These are phyloP conservation scores for Neodiprion virginianus DNA, from an alignment of 1,140 invertebrate species.

Conservation along the genomic window DNA sequence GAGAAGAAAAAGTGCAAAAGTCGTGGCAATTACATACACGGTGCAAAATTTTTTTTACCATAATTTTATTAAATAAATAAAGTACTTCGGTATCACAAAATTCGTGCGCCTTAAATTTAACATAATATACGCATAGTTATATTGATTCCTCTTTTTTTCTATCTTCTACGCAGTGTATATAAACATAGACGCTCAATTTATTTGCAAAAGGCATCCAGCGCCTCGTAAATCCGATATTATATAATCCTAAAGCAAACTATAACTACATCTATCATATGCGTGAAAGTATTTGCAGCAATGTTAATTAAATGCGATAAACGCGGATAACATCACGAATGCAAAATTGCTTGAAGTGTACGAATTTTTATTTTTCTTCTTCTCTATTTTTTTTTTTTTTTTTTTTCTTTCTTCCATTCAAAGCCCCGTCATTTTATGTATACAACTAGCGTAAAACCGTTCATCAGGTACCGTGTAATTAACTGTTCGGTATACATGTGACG, in stretches of 20 bases:
- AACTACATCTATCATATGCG: not conserved
- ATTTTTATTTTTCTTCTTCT: no score
- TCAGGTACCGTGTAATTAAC: not conserved
- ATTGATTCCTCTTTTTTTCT: not conserved
- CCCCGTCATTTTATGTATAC: not conserved
- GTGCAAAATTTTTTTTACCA: no score
- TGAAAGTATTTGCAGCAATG: not conserved
- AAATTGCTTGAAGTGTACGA: no score
- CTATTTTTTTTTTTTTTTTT: no score
- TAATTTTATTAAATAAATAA: conserved; percentile 10
- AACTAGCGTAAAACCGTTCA: not conserved
- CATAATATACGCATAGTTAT: not conserved
- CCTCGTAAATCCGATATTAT: not conserved
- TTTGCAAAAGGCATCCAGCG: not conserved
- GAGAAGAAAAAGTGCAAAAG: no score
- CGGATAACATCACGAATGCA: no score
- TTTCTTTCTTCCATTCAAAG: not conserved
- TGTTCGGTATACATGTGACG: not conserved
- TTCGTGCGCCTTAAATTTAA: not conserved
- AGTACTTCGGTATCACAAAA: conserved; percentile 4
- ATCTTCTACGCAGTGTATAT: not conserved
- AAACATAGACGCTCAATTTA: not conserved
- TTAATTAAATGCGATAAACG: no score
- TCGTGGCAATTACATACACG: no score
- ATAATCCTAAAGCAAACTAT: not conserved